Conservation (phyloP, 2,888 invertebrate species). For the Drosophila subsilvestris region DNA sequence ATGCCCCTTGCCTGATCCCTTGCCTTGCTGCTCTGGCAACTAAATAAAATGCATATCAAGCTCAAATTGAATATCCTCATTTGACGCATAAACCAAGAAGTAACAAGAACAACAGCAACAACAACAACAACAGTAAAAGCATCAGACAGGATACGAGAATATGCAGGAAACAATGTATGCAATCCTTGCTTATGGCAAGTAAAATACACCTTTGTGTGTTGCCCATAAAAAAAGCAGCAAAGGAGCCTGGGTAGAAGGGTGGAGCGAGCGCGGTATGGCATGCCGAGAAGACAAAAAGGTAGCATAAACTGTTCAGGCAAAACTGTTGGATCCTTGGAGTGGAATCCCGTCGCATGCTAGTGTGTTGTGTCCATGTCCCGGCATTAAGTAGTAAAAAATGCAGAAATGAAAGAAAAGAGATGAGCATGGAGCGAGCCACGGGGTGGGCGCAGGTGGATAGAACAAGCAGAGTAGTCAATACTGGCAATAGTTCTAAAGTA, state of each 20-base stretch:
- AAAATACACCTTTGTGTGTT: conserved; percentile 60
- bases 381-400: conserved; percentile 62
- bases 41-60: conserved; percentile 55
- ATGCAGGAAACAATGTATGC: conserved; percentile 49
- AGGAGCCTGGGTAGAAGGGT: conserved; percentile 22
- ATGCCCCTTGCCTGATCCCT: not conserved
- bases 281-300: conserved; percentile 24
- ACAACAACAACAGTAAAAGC: conserved; percentile 18
- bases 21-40: conserved; percentile 5
- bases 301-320: conserved; percentile 29
- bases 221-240: conserved; percentile 49
- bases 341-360: conserved; percentile 11
- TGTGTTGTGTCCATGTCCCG: conserved; percentile 30
- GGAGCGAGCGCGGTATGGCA: conserved; percentile 13
- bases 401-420: conserved; percentile 29
- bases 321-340: not conserved
- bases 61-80: conserved; percentile 70
- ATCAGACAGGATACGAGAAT: not conserved
- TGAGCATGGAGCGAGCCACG: not conserved
- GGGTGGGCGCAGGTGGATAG: not conserved
- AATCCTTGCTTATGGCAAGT: conserved; percentile 47
- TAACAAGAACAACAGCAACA: conserved; percentile 33
- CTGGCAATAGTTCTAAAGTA: conserved; percentile 48
- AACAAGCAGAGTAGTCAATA: conserved; percentile 35
- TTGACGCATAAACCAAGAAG: conserved; percentile 48